Evolutionary conservation across 2,888 invertebrate genomes (phyloP).

Genomic region (Latheticus oryzae): DNA sequence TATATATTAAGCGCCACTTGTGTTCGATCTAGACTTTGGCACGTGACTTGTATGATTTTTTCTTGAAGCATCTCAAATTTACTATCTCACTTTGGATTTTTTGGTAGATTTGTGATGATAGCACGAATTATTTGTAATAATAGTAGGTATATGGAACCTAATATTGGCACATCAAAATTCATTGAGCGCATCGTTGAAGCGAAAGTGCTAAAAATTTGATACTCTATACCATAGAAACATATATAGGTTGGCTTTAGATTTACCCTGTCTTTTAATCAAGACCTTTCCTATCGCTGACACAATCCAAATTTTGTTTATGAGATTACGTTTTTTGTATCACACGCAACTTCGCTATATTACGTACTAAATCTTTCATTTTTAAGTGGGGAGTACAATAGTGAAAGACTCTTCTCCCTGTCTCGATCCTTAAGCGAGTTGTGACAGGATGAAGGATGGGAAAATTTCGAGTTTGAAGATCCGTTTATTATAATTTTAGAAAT

Average conservation of each 20-base stretch:
- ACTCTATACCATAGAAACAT: constrained; percentile 22
- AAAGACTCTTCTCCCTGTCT: constrained; percentile 31
- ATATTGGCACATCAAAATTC: constrained; percentile 26
- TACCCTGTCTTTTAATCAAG: constrained; percentile 27
- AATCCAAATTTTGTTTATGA: constrained; percentile 23
- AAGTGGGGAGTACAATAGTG: constrained; percentile 29
- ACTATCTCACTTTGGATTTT: constrained; percentile 24
- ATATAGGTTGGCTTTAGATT: constrained; percentile 26
- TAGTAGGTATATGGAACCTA: constrained; percentile 21
- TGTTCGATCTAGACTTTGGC: constrained; percentile 36
- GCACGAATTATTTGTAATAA: constrained; percentile 28
- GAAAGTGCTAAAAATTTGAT: constrained; percentile 33
- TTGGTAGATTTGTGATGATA: constrained; percentile 30
- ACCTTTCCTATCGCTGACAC: constrained; percentile 14
- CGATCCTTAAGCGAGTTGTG: constrained; percentile 29
- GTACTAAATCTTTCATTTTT: constrained; percentile 26
- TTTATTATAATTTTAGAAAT: no score
- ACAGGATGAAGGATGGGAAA: constrained; percentile 30
- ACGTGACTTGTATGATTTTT: constrained; percentile 32
- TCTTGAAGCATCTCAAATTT: constrained; percentile 8
- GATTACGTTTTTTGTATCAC: constrained; percentile 17
- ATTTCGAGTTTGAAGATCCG: constrained; percentile 27
- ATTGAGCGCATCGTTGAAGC: constrained; percentile 20
- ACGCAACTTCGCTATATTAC: constrained; percentile 24
- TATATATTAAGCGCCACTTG: constrained; percentile 40